phyloP scores from a whole-genome alignment of 1,140 invertebrate species.

The Psilanteris sp. region DNA sequence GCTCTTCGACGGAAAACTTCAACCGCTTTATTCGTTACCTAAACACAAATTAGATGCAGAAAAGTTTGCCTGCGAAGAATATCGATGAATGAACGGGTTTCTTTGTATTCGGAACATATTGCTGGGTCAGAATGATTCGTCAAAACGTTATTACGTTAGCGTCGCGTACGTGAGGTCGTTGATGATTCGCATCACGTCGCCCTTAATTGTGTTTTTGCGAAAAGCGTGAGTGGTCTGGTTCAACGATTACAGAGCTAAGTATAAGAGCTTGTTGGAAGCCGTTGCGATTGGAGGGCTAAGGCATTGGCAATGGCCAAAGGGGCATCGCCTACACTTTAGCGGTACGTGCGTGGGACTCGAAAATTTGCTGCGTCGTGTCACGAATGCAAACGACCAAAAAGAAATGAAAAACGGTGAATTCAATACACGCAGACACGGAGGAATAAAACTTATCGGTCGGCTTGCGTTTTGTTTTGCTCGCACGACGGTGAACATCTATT shows the following conservation, averaged over 20 bases:
- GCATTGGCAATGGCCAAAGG: conserved; percentile 17
- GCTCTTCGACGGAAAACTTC: neutral
- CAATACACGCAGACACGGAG: conserved; percentile 27
- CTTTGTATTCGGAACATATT: conserved; percentile 16
- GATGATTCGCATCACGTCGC: conserved; percentile 29
- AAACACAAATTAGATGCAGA: neutral
- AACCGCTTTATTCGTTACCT: too few species aligned
- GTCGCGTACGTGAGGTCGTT: conserved; percentile 28
- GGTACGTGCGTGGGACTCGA: conserved; percentile 51
- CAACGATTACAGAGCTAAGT: conserved; percentile 21
- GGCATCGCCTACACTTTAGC: conserved; percentile 49
- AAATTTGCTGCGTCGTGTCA: conserved; percentile 58
- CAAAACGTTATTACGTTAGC: conserved; percentile 40
- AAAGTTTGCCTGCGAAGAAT: neutral
- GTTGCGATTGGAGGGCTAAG: conserved; percentile 10
- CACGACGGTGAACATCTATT: neutral
- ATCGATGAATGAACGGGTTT: conserved; percentile 23
- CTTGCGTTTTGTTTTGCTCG: neutral
- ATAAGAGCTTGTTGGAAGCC: conserved; percentile 8
- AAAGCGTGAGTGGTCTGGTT: conserved; percentile 43
- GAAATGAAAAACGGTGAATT: conserved; percentile 45
- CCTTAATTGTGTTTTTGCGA: conserved; percentile 42
- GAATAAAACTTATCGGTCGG: too few species aligned
- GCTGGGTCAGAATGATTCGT: conserved; percentile 22
- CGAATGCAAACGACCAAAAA: conserved; percentile 51